Base-by-base conservation (phyloP, 2,797 vertebrate genomes). In the Vespertilio murinus region DNA sequence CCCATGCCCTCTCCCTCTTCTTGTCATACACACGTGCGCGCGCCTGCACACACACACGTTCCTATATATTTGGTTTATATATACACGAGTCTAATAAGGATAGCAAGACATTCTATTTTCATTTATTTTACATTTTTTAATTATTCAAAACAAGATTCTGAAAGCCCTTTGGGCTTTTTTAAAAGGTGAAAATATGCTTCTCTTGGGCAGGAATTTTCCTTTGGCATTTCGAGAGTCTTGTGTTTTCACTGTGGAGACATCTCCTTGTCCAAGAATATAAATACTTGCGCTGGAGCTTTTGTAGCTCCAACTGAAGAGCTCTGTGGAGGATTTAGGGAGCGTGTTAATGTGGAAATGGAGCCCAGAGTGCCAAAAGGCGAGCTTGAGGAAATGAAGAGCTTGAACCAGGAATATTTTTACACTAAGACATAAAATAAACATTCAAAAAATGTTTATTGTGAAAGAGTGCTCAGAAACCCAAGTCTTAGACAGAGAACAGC, bases 351-450 rank as follows among this genome's bases (percentile, higher is more conserved):
- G 97, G 97, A 98, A 98, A 97, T 96, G 96, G 97, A 95, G 64
- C 65, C 71, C 90, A 64, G 67, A 75, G 96, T 97, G 97, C 98
- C 97, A 98, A 94, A 91, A 97, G 94, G 95, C 96, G 84, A 96
- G 97, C 95, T 97, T 97, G 98, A 97, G 97, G 96, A 98, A 98
- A 97, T 97, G 95, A 96, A 98, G 97, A 96, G 92, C 94, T 98
- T 91, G 94, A 94, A 97, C 96, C 96, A 93, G 97, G 97, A 98
- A 98, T 97, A 97, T 96, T 98, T 98, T 98, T 97, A 97, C 92
- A 93, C 96, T 94, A 96, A 97, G 97, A 97, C 96, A 96, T 98
- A 98, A 98, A 98, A 98, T 98, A 98, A 98, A 98, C 98, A 98
- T 98, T 97, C 97, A 0, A 18, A 97, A 96, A 98, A 97, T 98